phyloP scores from a whole-genome alignment of 2,113 vertebrate genomes.

The Canis aureus region DNA sequence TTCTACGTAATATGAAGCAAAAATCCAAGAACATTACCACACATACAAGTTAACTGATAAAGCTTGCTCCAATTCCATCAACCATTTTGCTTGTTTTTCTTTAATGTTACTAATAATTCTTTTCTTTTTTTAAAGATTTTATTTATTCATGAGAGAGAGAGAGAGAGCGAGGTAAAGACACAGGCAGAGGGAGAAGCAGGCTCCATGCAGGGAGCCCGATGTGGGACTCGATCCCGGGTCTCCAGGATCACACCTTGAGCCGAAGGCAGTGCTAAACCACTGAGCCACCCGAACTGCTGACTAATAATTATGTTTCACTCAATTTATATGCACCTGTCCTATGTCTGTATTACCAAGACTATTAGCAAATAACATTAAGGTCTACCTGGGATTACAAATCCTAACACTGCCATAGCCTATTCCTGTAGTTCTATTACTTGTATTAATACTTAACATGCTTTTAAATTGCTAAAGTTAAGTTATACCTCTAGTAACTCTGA shows the following conservation, averaged over 20 bases:
- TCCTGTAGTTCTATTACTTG: neutral
- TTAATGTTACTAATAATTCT: neutral
- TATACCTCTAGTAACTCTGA: constrained; percentile 98
- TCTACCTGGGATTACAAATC: neutral
- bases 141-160: too few relatives aligned
- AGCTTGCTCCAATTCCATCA: neutral
- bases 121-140: neutral
- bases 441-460: constrained; percentile 44
- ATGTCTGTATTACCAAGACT: neutral
- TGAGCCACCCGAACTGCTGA: too few relatives aligned
- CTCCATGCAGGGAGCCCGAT: too few relatives aligned
- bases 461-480: constrained; percentile 76
- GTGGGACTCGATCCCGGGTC: too few relatives aligned
- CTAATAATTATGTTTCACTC: neutral
- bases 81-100: constrained; percentile 30
- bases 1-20: neutral
- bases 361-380: neutral
- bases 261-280: too few relatives aligned
- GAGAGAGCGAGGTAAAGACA: too few relatives aligned
- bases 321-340: neutral
- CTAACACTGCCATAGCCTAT: neutral
- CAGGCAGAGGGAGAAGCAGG: too few relatives aligned
- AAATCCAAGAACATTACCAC: neutral
- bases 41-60: neutral
- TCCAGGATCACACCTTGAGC: too few relatives aligned